A percentile compares a stretch with the other conserved stretches of the same genome.
Conservation (phyloP, 1,140 invertebrate genomes). For the Cydia amplana region DNA sequence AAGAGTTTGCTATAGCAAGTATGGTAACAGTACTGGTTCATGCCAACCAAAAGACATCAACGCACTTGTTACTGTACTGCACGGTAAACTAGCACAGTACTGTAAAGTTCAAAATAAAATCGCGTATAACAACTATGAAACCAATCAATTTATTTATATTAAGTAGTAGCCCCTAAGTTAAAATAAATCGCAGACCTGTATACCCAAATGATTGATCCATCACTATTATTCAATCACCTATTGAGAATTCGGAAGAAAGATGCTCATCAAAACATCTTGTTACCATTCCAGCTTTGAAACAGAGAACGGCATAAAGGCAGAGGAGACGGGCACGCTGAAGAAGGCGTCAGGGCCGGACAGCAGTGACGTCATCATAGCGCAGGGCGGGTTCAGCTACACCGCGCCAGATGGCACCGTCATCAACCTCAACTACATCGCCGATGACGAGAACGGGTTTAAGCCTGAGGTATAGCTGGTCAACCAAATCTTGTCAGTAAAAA, state of each 20-base stretch:
- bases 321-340: constrained; percentile 84
- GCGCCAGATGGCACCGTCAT: constrained; percentile 90
- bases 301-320: constrained; percentile 86
- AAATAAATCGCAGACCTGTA: no score
- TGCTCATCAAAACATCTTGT: constrained; percentile 10
- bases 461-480: no score
- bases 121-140: no score
- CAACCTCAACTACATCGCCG: constrained; percentile 87
- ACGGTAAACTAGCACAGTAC: no score
- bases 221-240: no score
- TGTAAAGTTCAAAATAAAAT: no score
- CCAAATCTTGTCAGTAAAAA: no score
- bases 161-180: no score
- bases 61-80: neutral
- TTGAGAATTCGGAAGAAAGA: no score
- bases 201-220: no score
- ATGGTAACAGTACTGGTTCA: neutral
- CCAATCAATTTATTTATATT: no score
- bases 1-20: neutral
- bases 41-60: constrained; percentile 3
- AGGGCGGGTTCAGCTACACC: constrained; percentile 89
- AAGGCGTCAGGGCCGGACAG: constrained; percentile 81
- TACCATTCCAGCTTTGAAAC: constrained; percentile 84
- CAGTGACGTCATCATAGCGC: constrained; percentile 82
- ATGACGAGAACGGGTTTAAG: constrained; percentile 88